Evolutionary conservation across 1,140 invertebrate species (phyloP).

Genomic region (Drosophila obscura): DNA sequence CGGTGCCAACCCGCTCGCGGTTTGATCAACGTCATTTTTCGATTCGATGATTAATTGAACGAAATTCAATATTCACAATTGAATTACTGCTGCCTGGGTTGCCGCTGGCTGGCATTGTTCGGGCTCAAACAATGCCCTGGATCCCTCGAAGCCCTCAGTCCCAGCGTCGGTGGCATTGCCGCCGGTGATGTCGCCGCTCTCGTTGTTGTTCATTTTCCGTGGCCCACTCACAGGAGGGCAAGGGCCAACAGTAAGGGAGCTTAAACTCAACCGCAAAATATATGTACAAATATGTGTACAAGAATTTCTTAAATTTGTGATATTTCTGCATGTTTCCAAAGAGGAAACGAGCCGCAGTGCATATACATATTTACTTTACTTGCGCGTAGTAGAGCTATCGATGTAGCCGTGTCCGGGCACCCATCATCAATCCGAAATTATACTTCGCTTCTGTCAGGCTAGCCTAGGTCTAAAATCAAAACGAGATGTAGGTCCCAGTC

Average conservation of each 20-base stretch:
- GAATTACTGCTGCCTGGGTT: constrained; percentile 41
- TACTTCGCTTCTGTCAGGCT: too few relatives aligned
- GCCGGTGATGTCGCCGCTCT: constrained; percentile 1
- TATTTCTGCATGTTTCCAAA: too few relatives aligned
- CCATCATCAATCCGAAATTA: too few relatives aligned
- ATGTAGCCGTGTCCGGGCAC: too few relatives aligned
- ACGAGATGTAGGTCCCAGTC: too few relatives aligned
- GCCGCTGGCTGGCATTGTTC: constrained; percentile 23
- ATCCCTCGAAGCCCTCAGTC: constrained; percentile 43
- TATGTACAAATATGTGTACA: too few relatives aligned
- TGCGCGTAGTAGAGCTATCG: too few relatives aligned
- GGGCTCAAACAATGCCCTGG: constrained; percentile 38
- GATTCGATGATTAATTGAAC: constrained; percentile 65
- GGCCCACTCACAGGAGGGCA: constrained; percentile 5
- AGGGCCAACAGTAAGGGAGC: constrained; percentile 38
- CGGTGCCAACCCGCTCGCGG: constrained; percentile 37
- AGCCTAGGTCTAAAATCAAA: too few relatives aligned
- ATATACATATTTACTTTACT: too few relatives aligned
- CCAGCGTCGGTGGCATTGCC: constrained; percentile 25
- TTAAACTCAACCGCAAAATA: constrained; percentile 22
- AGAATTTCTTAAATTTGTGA: too few relatives aligned
- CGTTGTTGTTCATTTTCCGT: constrained; percentile 24
- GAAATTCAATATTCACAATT: constrained; percentile 71
- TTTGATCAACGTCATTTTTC: constrained; percentile 52
- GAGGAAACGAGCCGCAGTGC: too few relatives aligned